Evolutionary conservation across 2,113 vertebrate species (phyloP).

Genomic region (Lichenostomus cassidix): DNA sequence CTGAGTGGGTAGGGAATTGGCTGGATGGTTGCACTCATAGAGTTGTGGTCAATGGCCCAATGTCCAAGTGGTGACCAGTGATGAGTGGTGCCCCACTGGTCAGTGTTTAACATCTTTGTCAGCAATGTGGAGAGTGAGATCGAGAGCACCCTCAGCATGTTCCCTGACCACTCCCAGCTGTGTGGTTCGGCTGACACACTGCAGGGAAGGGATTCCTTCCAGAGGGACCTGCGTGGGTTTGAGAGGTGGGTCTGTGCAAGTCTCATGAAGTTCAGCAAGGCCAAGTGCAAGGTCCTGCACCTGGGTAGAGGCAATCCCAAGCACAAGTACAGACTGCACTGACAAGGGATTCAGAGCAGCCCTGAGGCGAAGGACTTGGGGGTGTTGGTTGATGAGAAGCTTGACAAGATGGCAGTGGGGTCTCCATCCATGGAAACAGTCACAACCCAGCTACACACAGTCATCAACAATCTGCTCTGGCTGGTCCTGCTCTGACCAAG

Average conservation of each 20-base stretch:
- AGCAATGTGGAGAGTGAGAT: neutral
- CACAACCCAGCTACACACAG: neutral
- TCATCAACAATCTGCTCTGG: neutral
- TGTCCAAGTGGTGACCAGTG: neutral
- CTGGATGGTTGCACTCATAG: neutral
- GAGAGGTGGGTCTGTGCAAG: neutral
- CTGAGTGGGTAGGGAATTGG: neutral
- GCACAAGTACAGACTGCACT: neutral
- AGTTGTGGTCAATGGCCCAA: neutral
- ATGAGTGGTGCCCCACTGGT: neutral
- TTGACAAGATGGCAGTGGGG: fast-evolving
- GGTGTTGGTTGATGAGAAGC: neutral
- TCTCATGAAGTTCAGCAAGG: neutral
- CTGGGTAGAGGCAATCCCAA: neutral
- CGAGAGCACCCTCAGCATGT: neutral
- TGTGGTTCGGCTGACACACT: neutral
- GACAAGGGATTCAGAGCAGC: neutral
- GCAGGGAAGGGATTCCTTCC: neutral
- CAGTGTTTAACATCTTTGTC: neutral
- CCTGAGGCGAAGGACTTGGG: neutral
- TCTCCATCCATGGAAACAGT: neutral
- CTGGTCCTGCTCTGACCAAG: neutral
- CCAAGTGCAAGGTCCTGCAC: neutral
- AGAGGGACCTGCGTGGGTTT: neutral
- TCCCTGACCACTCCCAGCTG: neutral